These are phyloP conservation scores for Tipula helvola DNA, from an alignment of 2,888 invertebrate genomes.

Conservation along the genomic window DNA sequence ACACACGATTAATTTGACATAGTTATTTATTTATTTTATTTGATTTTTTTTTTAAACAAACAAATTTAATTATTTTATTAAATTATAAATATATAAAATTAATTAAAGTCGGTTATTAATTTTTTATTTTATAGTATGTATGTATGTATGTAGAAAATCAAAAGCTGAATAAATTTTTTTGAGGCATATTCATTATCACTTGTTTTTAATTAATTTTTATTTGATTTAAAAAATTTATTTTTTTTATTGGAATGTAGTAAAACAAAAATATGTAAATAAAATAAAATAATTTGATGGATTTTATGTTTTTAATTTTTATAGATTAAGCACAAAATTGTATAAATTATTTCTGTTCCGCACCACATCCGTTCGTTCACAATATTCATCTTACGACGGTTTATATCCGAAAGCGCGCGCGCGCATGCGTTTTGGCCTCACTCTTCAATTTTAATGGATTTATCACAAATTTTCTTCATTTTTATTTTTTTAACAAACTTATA, in stretches of 20 bases:
- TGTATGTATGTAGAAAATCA: not conserved
- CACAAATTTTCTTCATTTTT: not conserved
- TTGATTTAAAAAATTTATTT: not conserved
- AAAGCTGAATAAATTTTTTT: not conserved
- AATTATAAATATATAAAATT: conserved; percentile 4
- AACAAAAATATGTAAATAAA: not conserved
- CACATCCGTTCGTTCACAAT: not conserved
- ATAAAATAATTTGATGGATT: not conserved
- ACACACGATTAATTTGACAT: not conserved
- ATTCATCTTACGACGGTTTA: not conserved
- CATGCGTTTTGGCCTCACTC: not conserved
- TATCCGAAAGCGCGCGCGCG: too few species aligned
- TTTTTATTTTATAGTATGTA: not conserved
- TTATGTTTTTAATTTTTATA: too few species aligned
- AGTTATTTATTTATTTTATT: not conserved
- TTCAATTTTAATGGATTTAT: not conserved
- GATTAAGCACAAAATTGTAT: not conserved
- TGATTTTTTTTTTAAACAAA: not conserved
- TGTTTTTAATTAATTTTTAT: conserved; percentile 4
- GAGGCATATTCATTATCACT: conserved; percentile 4
- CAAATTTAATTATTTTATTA: not conserved
- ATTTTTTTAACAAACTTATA: not conserved
- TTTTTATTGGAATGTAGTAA: not conserved
- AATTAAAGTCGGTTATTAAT: not conserved
- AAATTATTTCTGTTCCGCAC: not conserved